Conservation (phyloP, 2,888 invertebrate species). For the Drosophila birchii region DNA sequence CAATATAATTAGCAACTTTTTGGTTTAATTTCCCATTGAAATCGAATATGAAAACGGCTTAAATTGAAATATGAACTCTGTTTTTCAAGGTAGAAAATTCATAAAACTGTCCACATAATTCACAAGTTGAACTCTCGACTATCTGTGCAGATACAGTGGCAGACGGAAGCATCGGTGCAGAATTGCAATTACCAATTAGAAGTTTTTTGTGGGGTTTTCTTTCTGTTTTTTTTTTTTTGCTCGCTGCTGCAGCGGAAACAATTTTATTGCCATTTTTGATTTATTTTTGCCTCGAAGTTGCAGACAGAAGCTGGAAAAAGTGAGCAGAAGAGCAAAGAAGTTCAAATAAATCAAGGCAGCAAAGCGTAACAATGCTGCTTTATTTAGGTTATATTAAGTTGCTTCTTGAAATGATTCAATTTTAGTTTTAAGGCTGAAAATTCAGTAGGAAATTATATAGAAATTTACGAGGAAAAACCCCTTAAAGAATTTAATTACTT, state of each 20-base stretch:
- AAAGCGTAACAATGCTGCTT: constrained; percentile 44
- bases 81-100: constrained; percentile 14
- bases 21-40: neutral
- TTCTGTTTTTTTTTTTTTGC: constrained; percentile 16
- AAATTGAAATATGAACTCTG: constrained; percentile 1
- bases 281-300: constrained; percentile 53
- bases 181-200: constrained; percentile 77
- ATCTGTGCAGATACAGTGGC: neutral
- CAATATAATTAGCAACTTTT: constrained; percentile 1
- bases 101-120: constrained; percentile 71
- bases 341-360: constrained; percentile 58
- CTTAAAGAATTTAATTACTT: constrained; percentile 13
- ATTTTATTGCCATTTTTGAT: constrained; percentile 72
- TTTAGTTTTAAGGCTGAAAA: too few relatives aligned
- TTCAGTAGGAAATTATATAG: neutral
- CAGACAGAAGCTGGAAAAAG: constrained; percentile 12
- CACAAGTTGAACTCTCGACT: constrained; percentile 48
- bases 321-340: neutral
- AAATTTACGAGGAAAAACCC: neutral
- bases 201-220: constrained; percentile 51
- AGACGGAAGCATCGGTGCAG: constrained; percentile 15
- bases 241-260: constrained; percentile 53
- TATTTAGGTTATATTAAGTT: constrained; percentile 12
- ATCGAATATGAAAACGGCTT: neutral
- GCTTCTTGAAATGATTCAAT: neutral